These are phyloP conservation scores for Centrocercus urophasianus DNA, from an alignment of 2,113 vertebrate species.

Conservation along the genomic window DNA sequence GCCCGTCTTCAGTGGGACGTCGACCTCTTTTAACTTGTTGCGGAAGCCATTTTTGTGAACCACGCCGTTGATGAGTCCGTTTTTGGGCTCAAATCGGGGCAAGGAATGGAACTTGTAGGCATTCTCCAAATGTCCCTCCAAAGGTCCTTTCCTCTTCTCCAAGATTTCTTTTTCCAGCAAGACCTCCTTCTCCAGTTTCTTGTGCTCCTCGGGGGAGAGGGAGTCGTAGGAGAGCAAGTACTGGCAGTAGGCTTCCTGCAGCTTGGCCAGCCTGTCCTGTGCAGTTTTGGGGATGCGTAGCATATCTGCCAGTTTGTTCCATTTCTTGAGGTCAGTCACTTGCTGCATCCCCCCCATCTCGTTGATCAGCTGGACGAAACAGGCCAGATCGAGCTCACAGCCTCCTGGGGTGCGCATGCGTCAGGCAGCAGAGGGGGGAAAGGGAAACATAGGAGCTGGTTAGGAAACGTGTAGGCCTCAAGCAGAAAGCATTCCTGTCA, in stretches of 20 bases:
- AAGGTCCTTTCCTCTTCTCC: conserved; percentile 92
- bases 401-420: conserved; percentile 77
- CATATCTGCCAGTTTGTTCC: conserved; percentile 97
- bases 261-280: conserved; percentile 98
- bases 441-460: conserved; percentile 30
- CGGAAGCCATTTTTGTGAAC: conserved; percentile 89
- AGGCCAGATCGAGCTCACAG: conserved; percentile 98
- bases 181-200: conserved; percentile 90
- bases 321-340: conserved; percentile 99
- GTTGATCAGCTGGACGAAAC: conserved; percentile 97
- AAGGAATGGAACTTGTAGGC: conserved; percentile 86
- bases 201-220: conserved; percentile 90
- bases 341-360: conserved; percentile 99
- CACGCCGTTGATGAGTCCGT: conserved; percentile 86
- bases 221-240: conserved; percentile 98
- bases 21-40: conserved; percentile 91
- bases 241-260: conserved; percentile 99
- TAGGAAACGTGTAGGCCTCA: neutral
- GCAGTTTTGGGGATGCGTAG: conserved; percentile 96
- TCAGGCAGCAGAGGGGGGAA: conserved; percentile 8
- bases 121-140: conserved; percentile 91
- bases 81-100: conserved; percentile 95
- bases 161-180: conserved; percentile 93
- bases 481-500: accelerated
- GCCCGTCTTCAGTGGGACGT: conserved; percentile 89